Percentiles rank a stretch among this genome's conserved stretches.
Evolutionary conservation across 1,140 invertebrate species (phyloP).

Genomic region (Belonocnema kinseyi): DNA sequence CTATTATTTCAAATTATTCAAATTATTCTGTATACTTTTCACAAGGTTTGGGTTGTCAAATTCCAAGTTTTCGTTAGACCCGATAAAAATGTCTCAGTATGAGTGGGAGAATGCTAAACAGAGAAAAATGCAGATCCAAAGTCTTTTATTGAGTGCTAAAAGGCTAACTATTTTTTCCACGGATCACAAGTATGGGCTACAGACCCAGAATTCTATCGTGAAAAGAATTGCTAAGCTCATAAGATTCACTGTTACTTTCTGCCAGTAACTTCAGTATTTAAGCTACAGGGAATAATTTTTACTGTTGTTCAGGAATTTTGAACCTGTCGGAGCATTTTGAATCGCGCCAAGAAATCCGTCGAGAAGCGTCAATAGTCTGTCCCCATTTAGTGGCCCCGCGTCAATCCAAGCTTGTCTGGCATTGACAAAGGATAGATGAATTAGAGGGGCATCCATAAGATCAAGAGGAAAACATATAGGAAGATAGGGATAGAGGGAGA

Average conservation of each 20-base stretch:
- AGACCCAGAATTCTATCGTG: not conserved
- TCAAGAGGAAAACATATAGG: slow-evolving; percentile 33
- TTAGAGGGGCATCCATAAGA: slow-evolving; percentile 32
- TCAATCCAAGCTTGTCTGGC: slow-evolving; percentile 46
- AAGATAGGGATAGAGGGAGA: slow-evolving; percentile 44
- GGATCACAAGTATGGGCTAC: too few relatives aligned
- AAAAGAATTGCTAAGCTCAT: too few relatives aligned
- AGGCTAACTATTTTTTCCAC: too few relatives aligned
- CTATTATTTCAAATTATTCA: not conserved
- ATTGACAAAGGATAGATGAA: slow-evolving; percentile 39
- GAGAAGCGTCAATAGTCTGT: slow-evolving; percentile 56
- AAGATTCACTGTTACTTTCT: too few relatives aligned
- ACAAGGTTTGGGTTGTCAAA: not conserved
- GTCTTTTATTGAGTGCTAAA: not conserved
- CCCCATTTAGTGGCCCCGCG: slow-evolving; percentile 48
- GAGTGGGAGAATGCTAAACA: not conserved
- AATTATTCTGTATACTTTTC: not conserved
- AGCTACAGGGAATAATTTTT: slow-evolving; percentile 7
- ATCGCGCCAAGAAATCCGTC: slow-evolving; percentile 58
- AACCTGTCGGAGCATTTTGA: slow-evolving; percentile 42
- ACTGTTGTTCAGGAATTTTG: slow-evolving; percentile 12
- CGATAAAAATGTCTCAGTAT: not conserved
- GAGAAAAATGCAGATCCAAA: not conserved
- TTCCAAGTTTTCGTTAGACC: not conserved
- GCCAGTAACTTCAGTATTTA: not conserved